Evolutionary conservation across 2,797 vertebrate genomes (phyloP).

Genomic region (Tiaroga cobitis): DNA sequence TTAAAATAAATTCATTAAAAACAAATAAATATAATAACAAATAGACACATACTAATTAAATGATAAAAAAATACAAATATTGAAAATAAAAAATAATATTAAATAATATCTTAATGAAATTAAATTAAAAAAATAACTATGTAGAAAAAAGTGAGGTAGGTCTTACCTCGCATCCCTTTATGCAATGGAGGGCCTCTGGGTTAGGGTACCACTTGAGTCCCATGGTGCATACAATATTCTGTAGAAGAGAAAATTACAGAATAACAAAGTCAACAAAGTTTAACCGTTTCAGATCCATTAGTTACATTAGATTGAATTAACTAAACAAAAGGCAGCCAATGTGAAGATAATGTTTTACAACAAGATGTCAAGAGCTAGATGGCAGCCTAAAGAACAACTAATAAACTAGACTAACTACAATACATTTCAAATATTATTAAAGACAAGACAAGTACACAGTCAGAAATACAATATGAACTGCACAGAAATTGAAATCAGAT

Average conservation of each 20-base stretch:
- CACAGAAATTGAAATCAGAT: too few species aligned
- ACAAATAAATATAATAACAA: background rate
- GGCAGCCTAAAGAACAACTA: too few species aligned
- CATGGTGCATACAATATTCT: slow-evolving; percentile 82
- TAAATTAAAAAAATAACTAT: background rate
- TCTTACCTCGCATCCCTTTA: slow-evolving; percentile 97
- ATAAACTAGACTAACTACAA: background rate
- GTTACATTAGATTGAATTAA: background rate
- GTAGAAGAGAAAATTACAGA: slow-evolving; percentile 10
- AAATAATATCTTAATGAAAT: background rate
- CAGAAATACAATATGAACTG: too few species aligned
- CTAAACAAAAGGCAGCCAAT: background rate
- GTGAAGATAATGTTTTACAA: background rate
- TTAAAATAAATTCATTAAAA: background rate
- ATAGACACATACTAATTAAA: background rate
- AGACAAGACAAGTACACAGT: too few species aligned
- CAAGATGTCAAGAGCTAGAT: background rate
- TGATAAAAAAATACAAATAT: background rate
- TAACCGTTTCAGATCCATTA: slow-evolving; percentile 2
- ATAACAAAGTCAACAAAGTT: slow-evolving; percentile 9
- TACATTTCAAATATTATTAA: too few species aligned
- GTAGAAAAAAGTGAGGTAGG: background rate
- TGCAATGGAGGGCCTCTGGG: slow-evolving; percentile 90
- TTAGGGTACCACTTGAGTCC: slow-evolving; percentile 95
- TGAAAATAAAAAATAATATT: background rate